Percentiles rank a stretch among this genome's conserved stretches.
phyloP scores from a whole-genome alignment of 2,888 invertebrate species.

The Chymomyza caudatula region DNA sequence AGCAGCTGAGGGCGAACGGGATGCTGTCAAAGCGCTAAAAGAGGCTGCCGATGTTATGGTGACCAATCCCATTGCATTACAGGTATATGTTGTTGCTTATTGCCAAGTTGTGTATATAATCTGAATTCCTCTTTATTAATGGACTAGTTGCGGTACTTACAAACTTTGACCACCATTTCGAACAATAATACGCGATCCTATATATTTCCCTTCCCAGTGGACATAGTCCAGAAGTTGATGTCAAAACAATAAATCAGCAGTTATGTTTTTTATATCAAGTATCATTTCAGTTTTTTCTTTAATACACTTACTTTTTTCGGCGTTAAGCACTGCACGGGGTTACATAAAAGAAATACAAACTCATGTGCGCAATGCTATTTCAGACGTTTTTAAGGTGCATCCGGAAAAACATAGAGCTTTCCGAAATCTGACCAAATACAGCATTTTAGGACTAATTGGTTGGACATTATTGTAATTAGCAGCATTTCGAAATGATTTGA shows the following conservation, averaged over 20 bases:
- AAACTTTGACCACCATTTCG: constrained; percentile 55
- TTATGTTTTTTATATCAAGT: neutral
- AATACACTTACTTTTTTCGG: too few relatives aligned
- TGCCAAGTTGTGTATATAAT: neutral
- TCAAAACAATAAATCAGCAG: constrained; percentile 4
- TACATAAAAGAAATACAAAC: too few relatives aligned
- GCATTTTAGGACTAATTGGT: too few relatives aligned
- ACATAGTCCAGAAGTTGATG: constrained; percentile 39
- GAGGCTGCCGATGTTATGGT: constrained; percentile 60
- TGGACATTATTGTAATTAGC: too few relatives aligned
- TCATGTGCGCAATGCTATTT: too few relatives aligned
- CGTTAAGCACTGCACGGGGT: too few relatives aligned
- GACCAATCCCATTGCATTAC: constrained; percentile 54
- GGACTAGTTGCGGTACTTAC: constrained; percentile 51
- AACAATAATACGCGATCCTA: constrained; percentile 46
- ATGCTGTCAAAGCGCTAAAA: constrained; percentile 53
- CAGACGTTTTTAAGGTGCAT: too few relatives aligned
- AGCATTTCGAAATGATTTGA: too few relatives aligned
- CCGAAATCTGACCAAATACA: too few relatives aligned
- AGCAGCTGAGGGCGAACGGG: constrained; percentile 55
- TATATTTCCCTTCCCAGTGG: constrained; percentile 55
- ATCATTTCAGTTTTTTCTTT: too few relatives aligned
- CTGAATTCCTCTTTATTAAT: neutral
- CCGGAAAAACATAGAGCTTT: too few relatives aligned
- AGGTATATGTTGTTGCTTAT: constrained; percentile 16